These are phyloP conservation scores for Semnopithecus entellus DNA, from an alignment of 2,113 vertebrate species.

Conservation along the genomic window DNA sequence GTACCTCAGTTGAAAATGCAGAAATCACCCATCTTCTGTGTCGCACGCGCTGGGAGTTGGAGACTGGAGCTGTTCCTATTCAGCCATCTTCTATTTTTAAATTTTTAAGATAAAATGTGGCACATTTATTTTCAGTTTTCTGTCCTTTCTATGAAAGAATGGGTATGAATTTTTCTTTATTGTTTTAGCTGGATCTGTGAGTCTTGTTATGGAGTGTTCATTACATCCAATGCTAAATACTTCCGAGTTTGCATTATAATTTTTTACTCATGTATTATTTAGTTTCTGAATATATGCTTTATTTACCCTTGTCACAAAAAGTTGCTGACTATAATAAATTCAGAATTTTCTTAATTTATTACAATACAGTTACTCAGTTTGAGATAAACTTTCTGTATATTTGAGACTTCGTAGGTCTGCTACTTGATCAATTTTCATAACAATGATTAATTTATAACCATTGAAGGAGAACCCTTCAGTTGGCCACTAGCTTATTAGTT, in stretches of 20 bases:
- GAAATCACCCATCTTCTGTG: too few relatives aligned
- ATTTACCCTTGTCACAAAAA: not conserved
- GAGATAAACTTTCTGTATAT: not conserved
- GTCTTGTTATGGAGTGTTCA: not conserved
- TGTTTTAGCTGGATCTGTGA: not conserved
- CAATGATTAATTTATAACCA: not conserved
- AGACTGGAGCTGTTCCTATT: too few relatives aligned
- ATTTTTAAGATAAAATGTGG: not conserved
- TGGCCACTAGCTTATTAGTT: not conserved
- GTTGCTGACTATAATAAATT: not conserved
- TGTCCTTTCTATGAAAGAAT: not conserved
- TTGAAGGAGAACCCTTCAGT: not conserved
- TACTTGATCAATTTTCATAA: not conserved
- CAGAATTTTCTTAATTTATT: not conserved
- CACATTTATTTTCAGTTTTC: not conserved
- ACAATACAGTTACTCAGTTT: not conserved
- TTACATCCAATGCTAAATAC: not conserved
- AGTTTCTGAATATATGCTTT: not conserved
- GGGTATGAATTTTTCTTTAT: not conserved
- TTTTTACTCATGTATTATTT: not conserved
- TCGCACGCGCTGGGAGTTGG: too few relatives aligned
- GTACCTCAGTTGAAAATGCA: too few relatives aligned
- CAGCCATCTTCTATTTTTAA: not conserved
- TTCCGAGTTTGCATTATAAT: not conserved
- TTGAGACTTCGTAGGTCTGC: accelerated